A percentile compares a stretch with the other conserved stretches of the same genome.
phyloP scores from a whole-genome alignment of 2,888 invertebrate species.

The Meghimatium bilineatum region DNA sequence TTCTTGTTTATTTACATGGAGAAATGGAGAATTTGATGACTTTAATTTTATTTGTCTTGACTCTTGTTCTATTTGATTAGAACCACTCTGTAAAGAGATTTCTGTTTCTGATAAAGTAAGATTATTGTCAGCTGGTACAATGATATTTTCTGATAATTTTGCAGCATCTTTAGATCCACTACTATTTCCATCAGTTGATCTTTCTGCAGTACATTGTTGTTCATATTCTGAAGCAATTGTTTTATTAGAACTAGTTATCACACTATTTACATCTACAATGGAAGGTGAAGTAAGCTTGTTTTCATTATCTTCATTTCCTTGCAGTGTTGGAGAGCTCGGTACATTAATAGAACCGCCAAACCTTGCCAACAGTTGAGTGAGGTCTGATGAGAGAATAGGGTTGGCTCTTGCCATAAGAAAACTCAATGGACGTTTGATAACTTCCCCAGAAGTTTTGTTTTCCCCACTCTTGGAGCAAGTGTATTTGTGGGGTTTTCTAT shows the following conservation, averaged over 20 bases:
- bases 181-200: background rate
- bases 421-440: conserved; percentile 60
- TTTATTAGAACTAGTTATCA: conserved; percentile 37
- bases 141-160: background rate
- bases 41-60: background rate
- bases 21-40: background rate
- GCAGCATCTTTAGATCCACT: background rate
- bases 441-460: background rate
- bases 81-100: background rate
- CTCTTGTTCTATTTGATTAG: background rate
- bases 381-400: conserved; percentile 61
- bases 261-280: conserved; percentile 10
- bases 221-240: conserved; percentile 35
- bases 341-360: conserved; percentile 28
- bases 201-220: background rate
- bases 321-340: background rate
- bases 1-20: background rate
- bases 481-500: background rate
- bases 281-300: background rate
- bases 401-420: conserved; percentile 65
- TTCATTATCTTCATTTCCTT: background rate
- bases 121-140: background rate
- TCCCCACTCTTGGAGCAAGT: background rate
- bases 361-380: conserved; percentile 41
- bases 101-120: background rate